These are phyloP conservation scores for Agelas oroides DNA, from an alignment of 37 sponge, comb jelly and placozoan species.

Conservation along the genomic window DNA sequence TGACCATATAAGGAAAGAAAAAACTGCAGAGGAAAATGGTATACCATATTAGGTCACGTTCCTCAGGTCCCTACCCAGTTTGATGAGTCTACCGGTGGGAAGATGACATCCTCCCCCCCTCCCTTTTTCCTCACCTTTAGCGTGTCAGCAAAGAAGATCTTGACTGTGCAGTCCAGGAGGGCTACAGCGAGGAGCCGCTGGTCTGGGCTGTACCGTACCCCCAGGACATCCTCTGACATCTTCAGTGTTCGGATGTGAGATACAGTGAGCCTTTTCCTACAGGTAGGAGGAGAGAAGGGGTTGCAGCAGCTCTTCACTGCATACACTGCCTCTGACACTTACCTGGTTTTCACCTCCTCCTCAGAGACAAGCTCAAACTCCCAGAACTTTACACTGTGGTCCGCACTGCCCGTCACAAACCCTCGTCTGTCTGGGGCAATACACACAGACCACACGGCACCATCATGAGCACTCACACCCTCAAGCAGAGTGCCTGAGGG, in stretches of 20 bases:
- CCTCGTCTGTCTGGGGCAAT: constrained; percentile 84
- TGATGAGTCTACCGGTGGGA: too few relatives aligned
- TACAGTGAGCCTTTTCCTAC: constrained; percentile 58
- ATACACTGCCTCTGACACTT: not conserved
- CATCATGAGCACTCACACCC: constrained; percentile 71
- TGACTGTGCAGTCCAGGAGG: constrained; percentile 96
- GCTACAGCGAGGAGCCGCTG: constrained; percentile 83
- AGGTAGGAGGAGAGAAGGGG: not conserved
- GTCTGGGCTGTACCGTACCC: constrained; percentile 82
- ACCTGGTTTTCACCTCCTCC: constrained; percentile 36
- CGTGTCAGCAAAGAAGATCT: constrained; percentile 92
- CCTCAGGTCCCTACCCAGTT: too few relatives aligned
- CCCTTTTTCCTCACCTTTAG: constrained; percentile 69
- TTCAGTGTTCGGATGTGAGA: constrained; percentile 80
- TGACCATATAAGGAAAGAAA: constrained; percentile 97
- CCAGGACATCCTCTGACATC: constrained; percentile 93
- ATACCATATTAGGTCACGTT: too few relatives aligned
- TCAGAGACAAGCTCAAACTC: constrained; percentile 87
- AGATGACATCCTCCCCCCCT: not conserved
- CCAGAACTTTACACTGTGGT: constrained; percentile 93
- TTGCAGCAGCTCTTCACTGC: too few relatives aligned
- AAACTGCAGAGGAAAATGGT: constrained; percentile 70
- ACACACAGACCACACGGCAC: constrained; percentile 82
- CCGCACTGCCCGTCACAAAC: constrained; percentile 89
- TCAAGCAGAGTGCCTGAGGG: constrained; percentile 63